Conservation (phyloP, 2,888 invertebrate genomes). For the Apocheima hispidaria region DNA sequence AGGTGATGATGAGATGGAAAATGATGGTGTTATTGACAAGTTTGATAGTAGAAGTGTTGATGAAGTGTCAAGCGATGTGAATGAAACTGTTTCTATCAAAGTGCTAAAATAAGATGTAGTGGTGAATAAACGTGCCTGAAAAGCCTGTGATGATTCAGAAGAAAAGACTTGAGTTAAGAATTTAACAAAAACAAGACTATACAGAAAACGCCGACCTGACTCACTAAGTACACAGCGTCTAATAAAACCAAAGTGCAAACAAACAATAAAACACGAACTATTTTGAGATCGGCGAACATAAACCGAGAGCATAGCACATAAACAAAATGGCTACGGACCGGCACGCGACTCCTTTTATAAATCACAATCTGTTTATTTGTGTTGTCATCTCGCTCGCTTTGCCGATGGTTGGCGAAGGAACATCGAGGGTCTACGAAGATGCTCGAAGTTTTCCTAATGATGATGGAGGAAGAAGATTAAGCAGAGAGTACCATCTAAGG, state of each 20-base stretch:
- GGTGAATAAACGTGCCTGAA: background rate
- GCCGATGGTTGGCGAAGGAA: constrained; percentile 75
- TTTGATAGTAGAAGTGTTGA: constrained; percentile 9
- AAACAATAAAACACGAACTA: constrained; percentile 72
- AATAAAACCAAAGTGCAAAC: constrained; percentile 73
- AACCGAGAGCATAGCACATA: constrained; percentile 70
- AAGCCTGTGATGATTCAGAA: background rate
- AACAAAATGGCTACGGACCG: constrained; percentile 80
- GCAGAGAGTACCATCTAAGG: constrained; percentile 87
- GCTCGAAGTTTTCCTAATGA: constrained; percentile 66
- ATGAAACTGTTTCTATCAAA: background rate
- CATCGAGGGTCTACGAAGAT: constrained; percentile 69
- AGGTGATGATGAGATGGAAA: constrained; percentile 13
- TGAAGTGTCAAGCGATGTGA: constrained; percentile 7
- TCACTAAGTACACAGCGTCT: constrained; percentile 58
- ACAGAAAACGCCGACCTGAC: constrained; percentile 56
- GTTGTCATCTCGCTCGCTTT: constrained; percentile 77
- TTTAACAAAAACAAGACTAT: constrained; percentile 28
- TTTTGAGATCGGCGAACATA: constrained; percentile 69
- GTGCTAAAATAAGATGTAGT: background rate
- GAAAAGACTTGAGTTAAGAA: constrained; percentile 20
- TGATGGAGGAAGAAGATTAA: constrained; percentile 76
- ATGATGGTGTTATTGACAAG: constrained; percentile 7
- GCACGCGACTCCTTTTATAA: constrained; percentile 79
- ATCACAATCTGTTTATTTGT: constrained; percentile 83